Evolutionary conservation across 2,113 vertebrate genomes (phyloP).

Genomic region (Coracopsis vasa): DNA sequence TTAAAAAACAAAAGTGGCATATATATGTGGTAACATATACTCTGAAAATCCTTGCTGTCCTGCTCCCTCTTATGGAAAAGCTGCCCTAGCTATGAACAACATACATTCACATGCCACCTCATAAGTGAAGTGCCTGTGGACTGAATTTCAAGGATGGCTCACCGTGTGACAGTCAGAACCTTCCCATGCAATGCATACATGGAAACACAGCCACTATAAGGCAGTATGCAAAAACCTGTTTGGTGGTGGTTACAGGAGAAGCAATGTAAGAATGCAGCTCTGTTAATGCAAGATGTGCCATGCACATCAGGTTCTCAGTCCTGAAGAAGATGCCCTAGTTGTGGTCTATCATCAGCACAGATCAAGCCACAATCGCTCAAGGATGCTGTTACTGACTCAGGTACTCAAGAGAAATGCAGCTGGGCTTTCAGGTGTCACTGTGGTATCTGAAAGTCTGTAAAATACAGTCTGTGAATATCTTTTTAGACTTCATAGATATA

Average conservation of each 20-base stretch:
- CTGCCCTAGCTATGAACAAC: background rate
- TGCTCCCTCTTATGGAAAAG: background rate
- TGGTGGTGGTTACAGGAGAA: background rate
- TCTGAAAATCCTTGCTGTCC: background rate
- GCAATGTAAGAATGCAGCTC: background rate
- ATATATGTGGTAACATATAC: background rate
- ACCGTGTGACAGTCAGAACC: background rate
- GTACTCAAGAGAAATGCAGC: background rate
- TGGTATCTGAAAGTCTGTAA: background rate
- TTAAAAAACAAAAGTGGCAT: background rate
- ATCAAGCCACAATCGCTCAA: background rate
- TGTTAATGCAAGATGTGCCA: background rate
- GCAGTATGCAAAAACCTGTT: background rate
- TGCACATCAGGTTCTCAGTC: background rate
- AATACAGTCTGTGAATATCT: background rate
- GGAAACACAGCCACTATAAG: background rate
- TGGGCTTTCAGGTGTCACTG: background rate
- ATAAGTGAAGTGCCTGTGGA: background rate
- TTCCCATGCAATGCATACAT: accelerated
- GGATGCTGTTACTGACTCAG: background rate
- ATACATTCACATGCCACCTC: accelerated
- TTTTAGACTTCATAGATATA: background rate
- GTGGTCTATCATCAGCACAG: background rate
- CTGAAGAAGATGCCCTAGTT: background rate
- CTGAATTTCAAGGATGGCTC: background rate